Percentiles rank a stretch among this genome's conserved stretches.
Conservation (phyloP, 2,113 vertebrate species). For the Silurus meridionalis region DNA sequence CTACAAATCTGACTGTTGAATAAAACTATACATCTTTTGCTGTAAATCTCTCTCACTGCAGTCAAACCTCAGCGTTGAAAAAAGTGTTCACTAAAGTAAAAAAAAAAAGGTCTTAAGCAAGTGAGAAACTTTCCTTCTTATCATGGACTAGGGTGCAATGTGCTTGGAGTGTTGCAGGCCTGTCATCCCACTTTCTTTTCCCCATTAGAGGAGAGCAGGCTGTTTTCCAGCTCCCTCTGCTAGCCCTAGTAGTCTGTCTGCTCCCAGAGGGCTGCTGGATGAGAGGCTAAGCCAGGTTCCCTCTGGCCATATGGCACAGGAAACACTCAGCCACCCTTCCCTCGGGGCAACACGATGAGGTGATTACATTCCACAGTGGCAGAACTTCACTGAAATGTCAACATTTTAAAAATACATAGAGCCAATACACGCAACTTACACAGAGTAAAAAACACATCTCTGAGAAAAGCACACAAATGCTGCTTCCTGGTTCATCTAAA, state of each 20-base stretch:
- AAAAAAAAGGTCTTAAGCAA: neutral
- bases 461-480: neutral
- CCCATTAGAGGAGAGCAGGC: constrained; percentile 47
- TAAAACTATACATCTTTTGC: neutral
- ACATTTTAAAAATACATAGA: constrained; percentile 15
- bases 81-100: constrained; percentile 1
- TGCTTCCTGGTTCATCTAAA: neutral
- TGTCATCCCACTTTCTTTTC: constrained; percentile 54
- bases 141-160: constrained; percentile 23
- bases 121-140: neutral
- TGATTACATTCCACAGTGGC: constrained; percentile 63
- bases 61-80: neutral
- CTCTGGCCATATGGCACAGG: constrained; percentile 60
- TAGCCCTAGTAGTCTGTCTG: constrained; percentile 58
- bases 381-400: constrained; percentile 38
- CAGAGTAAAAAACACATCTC: neutral
- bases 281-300: constrained; percentile 59
- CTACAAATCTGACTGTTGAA: neutral
- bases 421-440: neutral
- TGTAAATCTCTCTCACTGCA: neutral
- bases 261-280: constrained; percentile 57
- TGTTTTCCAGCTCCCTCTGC: constrained; percentile 49
- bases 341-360: constrained; percentile 43
- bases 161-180: constrained; percentile 36
- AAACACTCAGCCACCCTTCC: constrained; percentile 58